Conservation (phyloP, 2,797 vertebrate species). For the Melopsittacus undulatus region DNA sequence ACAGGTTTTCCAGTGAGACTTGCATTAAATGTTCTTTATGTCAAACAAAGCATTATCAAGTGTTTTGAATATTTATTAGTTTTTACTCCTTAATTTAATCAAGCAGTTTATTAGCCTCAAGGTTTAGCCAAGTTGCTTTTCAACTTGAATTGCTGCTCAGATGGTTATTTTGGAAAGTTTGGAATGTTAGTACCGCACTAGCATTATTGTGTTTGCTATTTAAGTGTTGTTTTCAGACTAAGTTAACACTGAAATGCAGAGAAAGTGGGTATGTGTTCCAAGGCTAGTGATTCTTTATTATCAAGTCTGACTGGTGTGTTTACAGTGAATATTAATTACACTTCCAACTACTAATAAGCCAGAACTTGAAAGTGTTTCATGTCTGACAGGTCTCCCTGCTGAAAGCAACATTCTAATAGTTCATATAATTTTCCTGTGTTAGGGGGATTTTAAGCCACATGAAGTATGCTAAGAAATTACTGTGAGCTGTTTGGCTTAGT, state of each 20-base stretch:
- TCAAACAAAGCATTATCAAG: conserved; percentile 72
- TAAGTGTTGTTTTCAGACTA: conserved; percentile 54
- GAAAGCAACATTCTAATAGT: background rate
- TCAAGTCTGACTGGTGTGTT: conserved; percentile 64
- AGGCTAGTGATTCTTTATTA: conserved; percentile 62
- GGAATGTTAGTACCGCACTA: conserved; percentile 28
- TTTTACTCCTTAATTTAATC: conserved; percentile 74
- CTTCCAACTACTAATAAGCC: conserved; percentile 39
- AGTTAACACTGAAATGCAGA: conserved; percentile 41
- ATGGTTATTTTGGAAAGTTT: conserved; percentile 66
- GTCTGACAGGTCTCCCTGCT: conserved; percentile 27
- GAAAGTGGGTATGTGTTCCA: conserved; percentile 36
- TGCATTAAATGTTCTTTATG: conserved; percentile 67
- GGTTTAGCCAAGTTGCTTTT: conserved; percentile 67
- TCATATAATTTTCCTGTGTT: background rate
- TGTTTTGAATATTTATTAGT: conserved; percentile 75
- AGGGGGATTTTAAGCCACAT: background rate
- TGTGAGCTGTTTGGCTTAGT: background rate
- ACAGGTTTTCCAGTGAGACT: conserved; percentile 64
- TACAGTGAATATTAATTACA: conserved; percentile 71
- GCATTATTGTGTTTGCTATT: conserved; percentile 25
- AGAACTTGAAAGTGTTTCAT: conserved; percentile 23
- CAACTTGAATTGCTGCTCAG: conserved; percentile 64
- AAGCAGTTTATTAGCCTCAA: conserved; percentile 67
- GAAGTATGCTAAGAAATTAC: background rate